Evolutionary conservation across 2,797 vertebrate genomes (phyloP).

Genomic region (Typhlichthys eigenmanni): DNA sequence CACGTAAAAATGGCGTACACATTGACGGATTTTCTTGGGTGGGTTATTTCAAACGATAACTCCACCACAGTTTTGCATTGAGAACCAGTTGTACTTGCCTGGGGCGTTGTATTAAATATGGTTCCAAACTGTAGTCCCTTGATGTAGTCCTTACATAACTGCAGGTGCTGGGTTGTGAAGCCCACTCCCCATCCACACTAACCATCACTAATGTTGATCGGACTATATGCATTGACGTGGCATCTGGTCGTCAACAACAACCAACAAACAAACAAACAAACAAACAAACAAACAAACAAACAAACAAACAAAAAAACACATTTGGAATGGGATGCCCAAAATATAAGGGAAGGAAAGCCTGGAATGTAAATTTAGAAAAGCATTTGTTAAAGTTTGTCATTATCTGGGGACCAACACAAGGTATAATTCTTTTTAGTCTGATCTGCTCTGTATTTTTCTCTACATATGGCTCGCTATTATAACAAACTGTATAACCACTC

Average conservation of each 20-base stretch:
- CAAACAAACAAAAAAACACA: slow-evolving; percentile 39
- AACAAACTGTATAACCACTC: no score
- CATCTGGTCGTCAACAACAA: slow-evolving; percentile 33
- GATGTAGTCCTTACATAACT: slow-evolving; percentile 11
- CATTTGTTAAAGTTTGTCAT: slow-evolving; percentile 59
- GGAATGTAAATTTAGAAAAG: slow-evolving; percentile 66
- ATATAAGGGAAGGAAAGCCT: slow-evolving; percentile 47
- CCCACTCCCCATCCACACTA: slow-evolving; percentile 7
- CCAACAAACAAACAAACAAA: background rate
- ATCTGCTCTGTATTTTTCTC: slow-evolving; percentile 29
- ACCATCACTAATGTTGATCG: slow-evolving; percentile 21
- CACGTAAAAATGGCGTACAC: no score
- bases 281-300: no score
- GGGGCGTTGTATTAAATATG: slow-evolving; percentile 21
- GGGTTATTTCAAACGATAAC: slow-evolving; percentile 2
- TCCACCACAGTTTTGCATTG: background rate
- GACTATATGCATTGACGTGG: slow-evolving; percentile 31
- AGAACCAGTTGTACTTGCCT: background rate
- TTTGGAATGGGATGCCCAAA: slow-evolving; percentile 40
- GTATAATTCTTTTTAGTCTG: slow-evolving; percentile 20
- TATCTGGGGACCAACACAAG: slow-evolving; percentile 44
- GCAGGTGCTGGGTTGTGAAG: background rate
- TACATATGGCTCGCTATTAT: background rate
- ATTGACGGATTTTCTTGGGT: no score
- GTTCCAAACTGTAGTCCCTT: background rate